These are phyloP conservation scores for Hydractinia echinata DNA, from an alignment of 30 jellyfish, hydroid and myxozoan genomes.

Conservation along the genomic window DNA sequence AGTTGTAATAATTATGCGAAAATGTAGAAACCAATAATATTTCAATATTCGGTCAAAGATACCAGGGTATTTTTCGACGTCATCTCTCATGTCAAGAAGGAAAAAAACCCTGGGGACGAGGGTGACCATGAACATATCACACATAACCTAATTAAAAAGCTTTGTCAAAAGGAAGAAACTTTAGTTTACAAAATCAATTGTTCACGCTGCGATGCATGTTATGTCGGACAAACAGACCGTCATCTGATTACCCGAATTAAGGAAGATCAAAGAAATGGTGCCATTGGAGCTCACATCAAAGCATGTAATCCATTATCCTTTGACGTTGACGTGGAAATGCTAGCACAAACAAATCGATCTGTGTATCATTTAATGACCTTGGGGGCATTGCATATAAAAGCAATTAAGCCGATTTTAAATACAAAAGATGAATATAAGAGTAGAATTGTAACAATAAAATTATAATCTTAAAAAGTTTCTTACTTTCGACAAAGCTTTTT, in stretches of 20 bases:
- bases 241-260: not conserved
- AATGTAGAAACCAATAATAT: no score
- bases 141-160: no score
- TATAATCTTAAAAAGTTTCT: not conserved
- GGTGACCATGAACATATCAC: no score
- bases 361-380: not conserved
- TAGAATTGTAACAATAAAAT: not conserved
- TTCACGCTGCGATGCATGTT: slow-evolving; percentile 13
- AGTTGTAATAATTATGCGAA: no score
- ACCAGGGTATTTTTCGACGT: no score
- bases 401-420: not conserved
- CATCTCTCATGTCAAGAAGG: no score
- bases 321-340: slow-evolving; percentile 1
- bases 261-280: not conserved
- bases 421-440: not conserved
- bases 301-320: not conserved
- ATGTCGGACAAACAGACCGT: no score
- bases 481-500: no score
- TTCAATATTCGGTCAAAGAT: no score
- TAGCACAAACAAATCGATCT: not conserved
- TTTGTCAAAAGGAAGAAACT: no score
- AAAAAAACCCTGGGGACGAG: no score
- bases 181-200: not conserved
- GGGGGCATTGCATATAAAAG: not conserved
- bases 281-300: not conserved